Conservation (phyloP, 2,113 vertebrate genomes). For the Hymenochirus boettgeri region DNA sequence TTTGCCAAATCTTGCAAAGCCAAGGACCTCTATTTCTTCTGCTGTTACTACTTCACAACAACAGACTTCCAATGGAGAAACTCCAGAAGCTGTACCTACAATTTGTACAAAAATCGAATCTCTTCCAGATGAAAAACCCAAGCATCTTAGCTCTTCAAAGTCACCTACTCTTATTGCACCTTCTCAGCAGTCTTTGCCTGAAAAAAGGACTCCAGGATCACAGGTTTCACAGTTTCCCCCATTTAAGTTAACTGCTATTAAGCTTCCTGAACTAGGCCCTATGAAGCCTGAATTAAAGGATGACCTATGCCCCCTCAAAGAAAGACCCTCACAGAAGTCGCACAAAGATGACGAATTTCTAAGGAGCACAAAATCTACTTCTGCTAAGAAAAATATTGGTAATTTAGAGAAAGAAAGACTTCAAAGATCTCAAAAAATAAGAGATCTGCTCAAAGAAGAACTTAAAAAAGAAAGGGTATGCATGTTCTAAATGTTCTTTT, state of each 20-base stretch:
- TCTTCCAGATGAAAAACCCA: constrained; percentile 35
- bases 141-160: constrained; percentile 43
- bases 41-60: constrained; percentile 44
- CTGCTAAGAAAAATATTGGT: constrained; percentile 43
- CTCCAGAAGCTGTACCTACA: constrained; percentile 33
- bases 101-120: constrained; percentile 30
- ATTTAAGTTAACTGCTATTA: constrained; percentile 47
- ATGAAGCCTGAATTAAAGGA: constrained; percentile 45
- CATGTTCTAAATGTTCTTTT: neutral
- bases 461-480: constrained; percentile 81
- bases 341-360: constrained; percentile 48
- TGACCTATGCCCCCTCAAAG: constrained; percentile 53
- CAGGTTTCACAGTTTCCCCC: constrained; percentile 62
- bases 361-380: constrained; percentile 7
- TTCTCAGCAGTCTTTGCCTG: constrained; percentile 41
- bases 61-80: constrained; percentile 54
- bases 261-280: constrained; percentile 43
- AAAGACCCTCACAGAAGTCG: constrained; percentile 53
- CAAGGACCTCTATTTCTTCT: constrained; percentile 59
- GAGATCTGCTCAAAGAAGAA: constrained; percentile 83
- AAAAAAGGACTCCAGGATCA: constrained; percentile 69
- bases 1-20: constrained; percentile 68
- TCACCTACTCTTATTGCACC: constrained; percentile 6
- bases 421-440: constrained; percentile 79
- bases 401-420: constrained; percentile 77